These are phyloP conservation scores for Ommatoiulus sabulosus DNA, from an alignment of 2,888 invertebrate genomes.

Conservation along the genomic window DNA sequence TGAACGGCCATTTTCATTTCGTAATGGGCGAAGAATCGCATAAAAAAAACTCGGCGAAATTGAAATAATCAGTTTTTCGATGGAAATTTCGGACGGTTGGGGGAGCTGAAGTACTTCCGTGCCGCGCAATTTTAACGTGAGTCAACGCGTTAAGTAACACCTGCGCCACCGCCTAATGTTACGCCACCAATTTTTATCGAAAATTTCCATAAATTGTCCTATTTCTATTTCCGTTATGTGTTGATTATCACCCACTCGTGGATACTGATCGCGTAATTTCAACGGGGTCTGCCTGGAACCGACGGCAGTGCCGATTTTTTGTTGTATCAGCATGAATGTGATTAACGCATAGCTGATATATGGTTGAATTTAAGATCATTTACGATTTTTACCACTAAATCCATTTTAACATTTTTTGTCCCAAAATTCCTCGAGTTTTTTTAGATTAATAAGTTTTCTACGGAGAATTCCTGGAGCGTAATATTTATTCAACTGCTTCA, in stretches of 20 bases:
- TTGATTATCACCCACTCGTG: not conserved
- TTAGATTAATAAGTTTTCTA: too few species aligned
- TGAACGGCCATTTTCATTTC: conserved; percentile 1
- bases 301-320: too few species aligned
- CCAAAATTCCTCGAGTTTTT: too few species aligned
- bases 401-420: too few species aligned
- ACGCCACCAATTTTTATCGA: not conserved
- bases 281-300: too few species aligned
- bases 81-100: conserved; percentile 27
- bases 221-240: not conserved
- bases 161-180: not conserved
- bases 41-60: not conserved
- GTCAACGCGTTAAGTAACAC: conserved; percentile 20
- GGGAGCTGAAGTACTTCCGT: not conserved
- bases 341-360: too few species aligned
- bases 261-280: too few species aligned
- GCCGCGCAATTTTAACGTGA: not conserved
- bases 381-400: too few species aligned
- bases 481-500: too few species aligned
- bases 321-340: too few species aligned
- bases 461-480: too few species aligned
- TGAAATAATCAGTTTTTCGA: not conserved
- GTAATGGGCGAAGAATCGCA: not conserved
- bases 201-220: not conserved
- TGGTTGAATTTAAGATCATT: too few species aligned